phyloP scores from a whole-genome alignment of 92 coral and sea anemone genomes.

The Zoanthus gigantus region DNA sequence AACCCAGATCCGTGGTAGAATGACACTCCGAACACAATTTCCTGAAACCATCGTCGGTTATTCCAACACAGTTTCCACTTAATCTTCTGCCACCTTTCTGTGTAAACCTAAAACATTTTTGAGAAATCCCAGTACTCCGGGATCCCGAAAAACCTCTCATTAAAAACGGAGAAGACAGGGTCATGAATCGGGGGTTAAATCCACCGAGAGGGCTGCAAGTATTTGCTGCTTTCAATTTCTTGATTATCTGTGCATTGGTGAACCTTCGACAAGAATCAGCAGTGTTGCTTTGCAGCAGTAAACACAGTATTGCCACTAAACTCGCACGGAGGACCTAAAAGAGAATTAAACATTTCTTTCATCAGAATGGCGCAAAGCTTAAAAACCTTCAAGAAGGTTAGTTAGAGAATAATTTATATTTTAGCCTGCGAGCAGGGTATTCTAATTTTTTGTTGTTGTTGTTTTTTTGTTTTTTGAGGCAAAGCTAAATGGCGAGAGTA shows the following conservation, averaged over 20 bases:
- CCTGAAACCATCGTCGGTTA: background rate
- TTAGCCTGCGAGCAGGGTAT: too few relatives aligned
- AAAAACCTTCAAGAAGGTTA: too few relatives aligned
- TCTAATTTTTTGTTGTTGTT: too few relatives aligned
- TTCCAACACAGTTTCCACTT: background rate
- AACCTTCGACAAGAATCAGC: background rate
- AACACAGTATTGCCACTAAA: background rate
- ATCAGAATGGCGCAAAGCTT: too few relatives aligned
- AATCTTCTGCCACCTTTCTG: background rate
- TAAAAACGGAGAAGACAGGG: background rate
- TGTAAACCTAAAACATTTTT: background rate
- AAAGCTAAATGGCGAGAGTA: too few relatives aligned
- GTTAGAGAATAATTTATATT: too few relatives aligned
- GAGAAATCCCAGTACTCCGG: background rate
- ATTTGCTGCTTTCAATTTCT: background rate
- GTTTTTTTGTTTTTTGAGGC: too few relatives aligned
- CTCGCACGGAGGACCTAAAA: background rate
- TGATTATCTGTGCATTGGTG: background rate
- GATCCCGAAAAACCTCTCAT: background rate
- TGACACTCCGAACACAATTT: slow-evolving; percentile 72
- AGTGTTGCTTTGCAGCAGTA: background rate
- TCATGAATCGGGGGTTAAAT: background rate
- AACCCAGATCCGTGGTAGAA: slow-evolving; percentile 43
- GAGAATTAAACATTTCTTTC: background rate
- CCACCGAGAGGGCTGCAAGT: background rate